A percentile compares a stretch with the other conserved stretches of the same genome.
Evolutionary conservation across 2,113 vertebrate genomes (phyloP).

Genomic region (Scortum barcoo): DNA sequence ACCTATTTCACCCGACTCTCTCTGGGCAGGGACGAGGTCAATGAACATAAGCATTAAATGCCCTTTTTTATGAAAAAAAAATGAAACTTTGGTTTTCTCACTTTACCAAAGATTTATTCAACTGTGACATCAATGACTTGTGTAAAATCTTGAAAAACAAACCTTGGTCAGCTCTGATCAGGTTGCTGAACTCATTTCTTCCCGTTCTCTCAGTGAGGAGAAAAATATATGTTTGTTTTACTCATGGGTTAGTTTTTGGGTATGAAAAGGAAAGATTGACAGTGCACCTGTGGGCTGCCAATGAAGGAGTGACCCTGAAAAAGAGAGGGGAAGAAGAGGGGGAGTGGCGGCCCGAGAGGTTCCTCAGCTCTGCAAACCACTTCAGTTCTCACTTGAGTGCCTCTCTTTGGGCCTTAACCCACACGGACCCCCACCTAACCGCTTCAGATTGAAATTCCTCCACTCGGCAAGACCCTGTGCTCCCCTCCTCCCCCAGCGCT

Average conservation of each 20-base stretch:
- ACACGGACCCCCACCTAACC: conserved; percentile 89
- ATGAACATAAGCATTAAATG: neutral
- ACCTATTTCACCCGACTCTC: neutral
- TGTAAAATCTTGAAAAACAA: neutral
- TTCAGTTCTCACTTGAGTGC: conserved; percentile 99
- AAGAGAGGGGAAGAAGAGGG: conserved; percentile 38
- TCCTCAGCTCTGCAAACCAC: conserved; percentile 89
- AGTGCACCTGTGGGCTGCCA: conserved; percentile 79
- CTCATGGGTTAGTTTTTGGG: conserved; percentile 52
- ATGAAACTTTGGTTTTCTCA: neutral
- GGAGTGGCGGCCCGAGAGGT: conserved; percentile 53
- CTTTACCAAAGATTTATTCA: neutral
- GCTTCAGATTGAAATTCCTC: conserved; percentile 97
- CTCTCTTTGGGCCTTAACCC: conserved; percentile 92
- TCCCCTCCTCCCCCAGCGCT: conserved; percentile 64
- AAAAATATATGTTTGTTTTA: conserved; percentile 74
- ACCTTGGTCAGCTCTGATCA: neutral
- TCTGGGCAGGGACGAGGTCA: neutral
- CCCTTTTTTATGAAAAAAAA: neutral
- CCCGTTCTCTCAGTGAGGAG: conserved; percentile 20
- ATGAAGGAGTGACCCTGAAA: conserved; percentile 68
- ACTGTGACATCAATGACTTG: neutral
- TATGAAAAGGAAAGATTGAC: conserved; percentile 71
- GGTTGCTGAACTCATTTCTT: conserved; percentile 5
- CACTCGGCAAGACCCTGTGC: conserved; percentile 89